Conservation (phyloP, 2,888 invertebrate species). For the Pollenia angustigena region DNA sequence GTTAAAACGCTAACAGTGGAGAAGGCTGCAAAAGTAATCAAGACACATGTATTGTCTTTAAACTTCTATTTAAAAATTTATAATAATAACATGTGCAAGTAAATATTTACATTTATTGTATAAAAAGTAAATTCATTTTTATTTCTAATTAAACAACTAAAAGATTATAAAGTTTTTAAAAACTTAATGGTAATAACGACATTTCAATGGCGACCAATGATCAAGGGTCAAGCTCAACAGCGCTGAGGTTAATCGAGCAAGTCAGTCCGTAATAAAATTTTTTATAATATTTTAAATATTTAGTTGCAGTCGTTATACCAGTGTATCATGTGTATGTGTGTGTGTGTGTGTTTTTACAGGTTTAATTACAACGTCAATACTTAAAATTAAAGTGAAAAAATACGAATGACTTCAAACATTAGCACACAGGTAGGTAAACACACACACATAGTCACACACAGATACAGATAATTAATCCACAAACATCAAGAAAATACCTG, state of each 20-base stretch:
- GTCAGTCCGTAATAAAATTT: slow-evolving; percentile 56
- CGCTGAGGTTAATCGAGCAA: slow-evolving; percentile 74
- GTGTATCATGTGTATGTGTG: not conserved
- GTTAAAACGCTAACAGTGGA: no score
- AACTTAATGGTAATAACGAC: slow-evolving; percentile 46
- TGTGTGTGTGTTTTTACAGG: not conserved
- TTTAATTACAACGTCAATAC: slow-evolving; percentile 58
- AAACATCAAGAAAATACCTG: slow-evolving; percentile 26
- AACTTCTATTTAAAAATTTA: not conserved
- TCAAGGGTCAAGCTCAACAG: slow-evolving; percentile 75
- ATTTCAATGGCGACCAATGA: slow-evolving; percentile 72
- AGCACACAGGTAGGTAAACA: not conserved
- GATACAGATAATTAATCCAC: not conserved
- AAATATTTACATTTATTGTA: slow-evolving; percentile 1
- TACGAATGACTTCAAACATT: not conserved
- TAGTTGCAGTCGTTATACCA: slow-evolving; percentile 7
- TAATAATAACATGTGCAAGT: not conserved
- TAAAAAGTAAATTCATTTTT: slow-evolving; percentile 11
- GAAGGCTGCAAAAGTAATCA: no score
- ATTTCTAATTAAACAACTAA: slow-evolving; percentile 41
- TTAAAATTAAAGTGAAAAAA: slow-evolving; percentile 14
- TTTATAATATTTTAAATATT: slow-evolving; percentile 39
- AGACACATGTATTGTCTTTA: no score
- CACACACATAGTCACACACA: not conserved
- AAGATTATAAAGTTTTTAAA: slow-evolving; percentile 23